Evolutionary conservation across 2,113 vertebrate genomes (phyloP), one percentile per base, ranked within the genome.

Genomic region (Delphinus delphis): DNA sequence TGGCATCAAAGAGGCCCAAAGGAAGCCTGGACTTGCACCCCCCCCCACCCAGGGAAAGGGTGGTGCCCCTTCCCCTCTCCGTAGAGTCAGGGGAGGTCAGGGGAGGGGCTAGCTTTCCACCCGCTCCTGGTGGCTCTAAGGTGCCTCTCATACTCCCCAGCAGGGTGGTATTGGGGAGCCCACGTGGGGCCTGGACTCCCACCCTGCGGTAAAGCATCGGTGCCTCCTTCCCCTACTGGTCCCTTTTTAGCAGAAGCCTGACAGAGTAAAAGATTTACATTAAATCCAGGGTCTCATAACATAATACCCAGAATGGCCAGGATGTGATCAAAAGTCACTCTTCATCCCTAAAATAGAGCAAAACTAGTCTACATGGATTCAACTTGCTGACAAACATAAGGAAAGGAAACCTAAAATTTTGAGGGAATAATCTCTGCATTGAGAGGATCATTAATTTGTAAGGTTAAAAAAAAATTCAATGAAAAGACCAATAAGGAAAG

Each of bases 401-500:
- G 73, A 60, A 62, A 88, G 21, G 26, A 55, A 67, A 23, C 31
- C 50, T 94, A 53, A 92, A 90, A 86, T 68, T 65, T 71, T 67
- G 71, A 96, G 70, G 25, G 18, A 83, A 33, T 92, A 28, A 79
- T 63, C 71, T 80, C 86, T 93, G 8, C 58, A 80, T 77, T 21
- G 8, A 95, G 58, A 91, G 21, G 58, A 20, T 55, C 53, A 85
- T 76, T 96, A 41, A 90, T 94, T 96, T 94, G 15, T 93, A 85
- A 85, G 23, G 38, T 17, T 74, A 26, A 88, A 88, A 95, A 93
- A 95, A 92, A 90, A 28, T 86, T 92, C 92, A 90, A 65, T 96
- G 96, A 85, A 88, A 96, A 94, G 88, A 68, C 93, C 74, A 98
- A 36, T 96, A 95, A 93, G 76, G 80, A 95, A 92, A 97, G 94